phyloP scores from a whole-genome alignment of 2,113 vertebrate species.

The Syngnathus scovelli region DNA sequence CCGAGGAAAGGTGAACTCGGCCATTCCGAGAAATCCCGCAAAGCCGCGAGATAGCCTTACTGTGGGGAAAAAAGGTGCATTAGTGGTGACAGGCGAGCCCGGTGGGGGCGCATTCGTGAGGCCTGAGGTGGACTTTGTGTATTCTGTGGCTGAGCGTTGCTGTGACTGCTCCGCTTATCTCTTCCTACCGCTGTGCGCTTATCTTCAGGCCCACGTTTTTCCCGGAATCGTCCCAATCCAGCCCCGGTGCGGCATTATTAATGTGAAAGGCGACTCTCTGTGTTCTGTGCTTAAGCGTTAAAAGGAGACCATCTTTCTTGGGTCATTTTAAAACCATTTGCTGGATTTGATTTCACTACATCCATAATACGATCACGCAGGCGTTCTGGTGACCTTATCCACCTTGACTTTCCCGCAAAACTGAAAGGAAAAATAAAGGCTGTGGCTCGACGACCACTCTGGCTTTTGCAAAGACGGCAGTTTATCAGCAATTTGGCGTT shows the following conservation, averaged over 20 bases:
- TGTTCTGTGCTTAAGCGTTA: not conserved
- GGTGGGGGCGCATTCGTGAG: slow-evolving; percentile 61
- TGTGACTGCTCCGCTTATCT: slow-evolving; percentile 71
- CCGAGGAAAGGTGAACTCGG: slow-evolving; percentile 75
- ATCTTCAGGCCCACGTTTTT: slow-evolving; percentile 55
- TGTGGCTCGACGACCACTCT: not conserved
- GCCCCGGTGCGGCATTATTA: slow-evolving; percentile 30
- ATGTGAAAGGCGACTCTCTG: slow-evolving; percentile 60
- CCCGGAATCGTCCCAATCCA: slow-evolving; percentile 60
- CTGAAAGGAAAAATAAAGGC: slow-evolving; percentile 10
- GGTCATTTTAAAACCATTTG: slow-evolving; percentile 38
- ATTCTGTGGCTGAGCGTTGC: slow-evolving; percentile 69
- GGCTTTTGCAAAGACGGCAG: slow-evolving; percentile 1
- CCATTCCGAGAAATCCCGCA: slow-evolving; percentile 71
- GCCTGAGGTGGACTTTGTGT: slow-evolving; percentile 62
- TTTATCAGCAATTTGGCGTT: slow-evolving; percentile 20
- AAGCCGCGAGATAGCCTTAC: slow-evolving; percentile 72
- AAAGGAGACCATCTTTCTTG: slow-evolving; percentile 31
- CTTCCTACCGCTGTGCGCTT: slow-evolving; percentile 50
- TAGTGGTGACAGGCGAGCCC: slow-evolving; percentile 73
- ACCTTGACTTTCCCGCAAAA: slow-evolving; percentile 28
- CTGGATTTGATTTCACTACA: slow-evolving; percentile 48
- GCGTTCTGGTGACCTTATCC: slow-evolving; percentile 33
- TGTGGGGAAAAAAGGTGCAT: slow-evolving; percentile 66
- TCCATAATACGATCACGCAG: slow-evolving; percentile 34